Percentiles rank a stretch among this genome's conserved stretches.
Evolutionary conservation across 2,113 vertebrate genomes (phyloP).

Genomic region (Vidua chalybeata): DNA sequence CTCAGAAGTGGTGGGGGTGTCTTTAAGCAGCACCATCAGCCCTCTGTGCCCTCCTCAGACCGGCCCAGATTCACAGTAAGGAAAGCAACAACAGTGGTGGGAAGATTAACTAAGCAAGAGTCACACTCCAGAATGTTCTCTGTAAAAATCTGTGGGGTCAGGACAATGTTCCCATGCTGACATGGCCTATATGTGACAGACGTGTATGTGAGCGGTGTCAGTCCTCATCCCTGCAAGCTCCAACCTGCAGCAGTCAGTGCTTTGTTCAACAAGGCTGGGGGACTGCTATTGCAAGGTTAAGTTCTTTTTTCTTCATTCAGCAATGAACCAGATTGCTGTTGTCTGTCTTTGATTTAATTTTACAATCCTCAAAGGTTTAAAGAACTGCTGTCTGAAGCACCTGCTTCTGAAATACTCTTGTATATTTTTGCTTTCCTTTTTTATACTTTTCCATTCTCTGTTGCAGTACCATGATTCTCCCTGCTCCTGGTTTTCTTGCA

Average conservation of each 20-base stretch:
- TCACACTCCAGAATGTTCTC: background rate
- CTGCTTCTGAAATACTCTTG: slow-evolving; percentile 51
- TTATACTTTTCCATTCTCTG: background rate
- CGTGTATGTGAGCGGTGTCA: accelerated
- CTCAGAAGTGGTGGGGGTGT: background rate
- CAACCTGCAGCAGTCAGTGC: slow-evolving; percentile 41
- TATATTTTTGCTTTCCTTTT: slow-evolving; percentile 17
- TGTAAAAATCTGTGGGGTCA: background rate
- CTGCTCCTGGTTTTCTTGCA: background rate
- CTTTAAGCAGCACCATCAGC: background rate
- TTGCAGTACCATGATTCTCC: background rate
- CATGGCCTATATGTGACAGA: background rate
- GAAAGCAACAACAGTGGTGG: background rate
- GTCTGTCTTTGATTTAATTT: slow-evolving; percentile 32
- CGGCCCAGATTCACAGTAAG: slow-evolving; percentile 11
- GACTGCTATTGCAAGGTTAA: slow-evolving; percentile 16
- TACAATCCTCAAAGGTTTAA: slow-evolving; percentile 35
- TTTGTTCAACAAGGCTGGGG: slow-evolving; percentile 63
- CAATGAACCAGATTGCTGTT: slow-evolving; percentile 68
- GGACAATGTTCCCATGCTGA: background rate
- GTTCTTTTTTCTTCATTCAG: slow-evolving; percentile 37
- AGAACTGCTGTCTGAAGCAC: slow-evolving; percentile 47
- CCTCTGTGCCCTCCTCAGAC: background rate
- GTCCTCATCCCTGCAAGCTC: slow-evolving; percentile 27
- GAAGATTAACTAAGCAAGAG: background rate